Percentiles rank a stretch among this genome's conserved stretches.
Evolutionary conservation across 2,797 vertebrate genomes (phyloP).

Genomic region (Thunnus albacares): DNA sequence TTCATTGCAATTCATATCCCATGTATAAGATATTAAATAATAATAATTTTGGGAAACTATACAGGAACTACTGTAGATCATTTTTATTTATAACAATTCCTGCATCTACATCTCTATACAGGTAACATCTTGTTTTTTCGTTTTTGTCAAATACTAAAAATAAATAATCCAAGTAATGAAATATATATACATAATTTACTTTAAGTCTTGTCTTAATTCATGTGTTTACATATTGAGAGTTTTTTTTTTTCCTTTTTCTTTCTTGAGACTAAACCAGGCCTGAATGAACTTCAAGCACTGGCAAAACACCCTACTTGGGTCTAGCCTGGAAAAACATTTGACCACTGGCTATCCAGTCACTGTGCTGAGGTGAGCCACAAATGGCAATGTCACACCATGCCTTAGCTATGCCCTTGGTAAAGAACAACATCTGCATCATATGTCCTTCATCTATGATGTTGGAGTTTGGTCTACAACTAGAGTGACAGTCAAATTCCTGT

Average conservation of each 20-base stretch:
- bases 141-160: neutral
- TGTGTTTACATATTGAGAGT: neutral
- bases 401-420: conserved; percentile 52
- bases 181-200: neutral
- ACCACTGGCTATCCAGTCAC: conserved; percentile 42
- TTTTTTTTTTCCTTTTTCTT: neutral
- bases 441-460: conserved; percentile 55
- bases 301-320: conserved; percentile 25
- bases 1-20: neutral
- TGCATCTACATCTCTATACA: neutral
- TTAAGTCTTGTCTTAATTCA: neutral
- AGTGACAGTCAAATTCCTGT: conserved; percentile 6
- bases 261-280: conserved; percentile 15
- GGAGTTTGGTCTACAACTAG: conserved; percentile 13
- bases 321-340: conserved; percentile 44
- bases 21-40: neutral
- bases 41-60: too few species aligned
- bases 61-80: neutral
- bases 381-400: conserved; percentile 28
- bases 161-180: neutral
- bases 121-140: neutral
- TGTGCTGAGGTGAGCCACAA: conserved; percentile 52
- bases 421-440: conserved; percentile 49
- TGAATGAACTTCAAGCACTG: conserved; percentile 36
- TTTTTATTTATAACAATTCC: neutral